Evolutionary conservation across 1,140 invertebrate genomes (phyloP), one percentile per base, ranked within the genome.

Genomic region (Doryteuthis pealeii): DNA sequence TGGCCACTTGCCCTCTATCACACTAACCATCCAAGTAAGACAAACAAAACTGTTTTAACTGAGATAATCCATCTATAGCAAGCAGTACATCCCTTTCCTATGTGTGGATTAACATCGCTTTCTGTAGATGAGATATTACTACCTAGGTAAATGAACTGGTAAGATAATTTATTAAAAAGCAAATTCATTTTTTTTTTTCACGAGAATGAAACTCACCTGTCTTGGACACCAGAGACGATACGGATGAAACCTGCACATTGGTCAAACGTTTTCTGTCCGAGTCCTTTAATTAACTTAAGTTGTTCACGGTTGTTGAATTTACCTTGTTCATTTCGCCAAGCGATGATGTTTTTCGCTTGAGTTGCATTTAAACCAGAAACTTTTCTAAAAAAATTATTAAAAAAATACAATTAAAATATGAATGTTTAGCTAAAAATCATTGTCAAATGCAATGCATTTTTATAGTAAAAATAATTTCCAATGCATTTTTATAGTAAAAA

Each of bases 191-290:
- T n/a, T n/a, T n/a, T n/a, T n/a, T n/a, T n/a, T n/a, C n/a, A n/a
- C n/a, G n/a, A n/a, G n/a, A n/a, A n/a, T n/a, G 10, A 40, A 10
- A 40, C 35, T 40, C 35, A 40, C 35, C 4, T 40, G 35, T 40
- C 35, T 40, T 40, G 35, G 10, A 5, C 4, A 40, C 35, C 35
- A 12, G 54, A 28, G 18, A n/a, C 18, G 6, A 83, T 70, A 77
- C 93, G 91, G 18, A 97, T 89, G 85, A 97, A 97, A 0, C 95
- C 96, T 28, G 93, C 94, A 85, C 94, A 96, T 80, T 97, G 96
- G 81, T 95, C 92, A 84, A 92, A 97, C 0, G 92, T 92, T 82
- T 95, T 93, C 22, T 90, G 90, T 0, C 95, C 95, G 71, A 97
- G 92, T 26, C 93, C 93, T 71, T 92, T 91, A 0, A 97, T 92